Evolutionary conservation across 2,113 vertebrate genomes (phyloP).

Genomic region (Chaenocephalus aceratus): DNA sequence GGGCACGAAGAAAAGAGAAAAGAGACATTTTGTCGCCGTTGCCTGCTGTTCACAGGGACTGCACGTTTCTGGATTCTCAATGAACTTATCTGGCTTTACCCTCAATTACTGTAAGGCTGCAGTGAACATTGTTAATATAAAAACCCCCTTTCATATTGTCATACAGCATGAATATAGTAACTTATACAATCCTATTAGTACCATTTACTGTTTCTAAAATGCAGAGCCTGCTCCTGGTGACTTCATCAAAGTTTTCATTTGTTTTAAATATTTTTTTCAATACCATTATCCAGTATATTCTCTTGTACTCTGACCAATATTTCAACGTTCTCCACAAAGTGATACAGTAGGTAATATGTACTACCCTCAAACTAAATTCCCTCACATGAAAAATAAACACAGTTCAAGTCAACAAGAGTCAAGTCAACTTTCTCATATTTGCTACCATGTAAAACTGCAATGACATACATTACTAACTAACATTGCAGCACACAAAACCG

Average conservation of each 20-base stretch:
- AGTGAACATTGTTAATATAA: background rate
- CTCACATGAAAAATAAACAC: background rate
- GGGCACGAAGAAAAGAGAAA: conserved; percentile 38
- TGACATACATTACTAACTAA: background rate
- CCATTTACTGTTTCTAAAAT: background rate
- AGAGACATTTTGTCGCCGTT: conserved; percentile 4
- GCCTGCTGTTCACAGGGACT: background rate
- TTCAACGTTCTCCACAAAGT: background rate
- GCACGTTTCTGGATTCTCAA: background rate
- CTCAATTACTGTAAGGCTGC: conserved; percentile 1
- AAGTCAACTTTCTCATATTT: background rate
- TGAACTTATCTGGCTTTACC: background rate
- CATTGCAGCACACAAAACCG: background rate
- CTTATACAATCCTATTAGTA: background rate
- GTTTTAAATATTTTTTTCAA: background rate
- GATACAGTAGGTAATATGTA: background rate
- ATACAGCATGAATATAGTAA: background rate
- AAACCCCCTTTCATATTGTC: background rate
- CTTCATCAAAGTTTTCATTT: background rate
- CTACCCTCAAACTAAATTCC: background rate
- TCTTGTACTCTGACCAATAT: background rate
- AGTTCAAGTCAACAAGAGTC: background rate
- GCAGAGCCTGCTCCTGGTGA: background rate
- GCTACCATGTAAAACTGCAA: background rate
- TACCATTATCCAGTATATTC: too few species aligned